Conservation (phyloP, 2,113 vertebrate species). For the Agapornis roseicollis region DNA sequence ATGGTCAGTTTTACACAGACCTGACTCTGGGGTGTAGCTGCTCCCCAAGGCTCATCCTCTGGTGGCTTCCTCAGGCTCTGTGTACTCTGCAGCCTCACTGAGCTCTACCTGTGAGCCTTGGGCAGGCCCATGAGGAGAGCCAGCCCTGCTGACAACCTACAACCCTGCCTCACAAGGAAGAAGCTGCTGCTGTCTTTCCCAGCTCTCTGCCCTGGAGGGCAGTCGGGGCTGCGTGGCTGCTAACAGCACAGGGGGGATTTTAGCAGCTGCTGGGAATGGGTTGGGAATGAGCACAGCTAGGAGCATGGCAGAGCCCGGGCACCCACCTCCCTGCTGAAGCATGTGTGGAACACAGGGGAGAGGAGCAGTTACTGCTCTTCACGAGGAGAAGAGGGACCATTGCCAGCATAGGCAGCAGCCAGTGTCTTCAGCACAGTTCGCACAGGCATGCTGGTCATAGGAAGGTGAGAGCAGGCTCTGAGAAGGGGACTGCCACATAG, state of each 20-base stretch:
- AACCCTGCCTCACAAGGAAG: not conserved
- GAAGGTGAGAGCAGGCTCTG: not conserved
- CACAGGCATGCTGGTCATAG: not conserved
- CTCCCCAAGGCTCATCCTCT: not conserved
- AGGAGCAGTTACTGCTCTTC: not conserved
- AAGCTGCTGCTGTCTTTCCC: not conserved
- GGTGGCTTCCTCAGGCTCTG: not conserved
- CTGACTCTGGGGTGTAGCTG: not conserved
- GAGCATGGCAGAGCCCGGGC: not conserved
- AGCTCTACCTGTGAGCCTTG: not conserved
- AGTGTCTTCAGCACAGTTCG: not conserved
- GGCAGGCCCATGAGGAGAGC: not conserved
- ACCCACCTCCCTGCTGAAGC: not conserved
- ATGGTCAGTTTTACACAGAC: not conserved
- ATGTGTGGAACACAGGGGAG: not conserved
- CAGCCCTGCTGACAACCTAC: not conserved
- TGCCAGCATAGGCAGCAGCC: not conserved
- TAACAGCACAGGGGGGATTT: not conserved
- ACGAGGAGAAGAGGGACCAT: not conserved
- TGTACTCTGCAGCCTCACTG: not conserved
- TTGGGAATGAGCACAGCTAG: not conserved
- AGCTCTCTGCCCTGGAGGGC: not conserved
- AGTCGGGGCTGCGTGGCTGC: rapidly evolving
- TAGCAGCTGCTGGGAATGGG: not conserved
- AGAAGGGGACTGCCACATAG: not conserved